Percentiles rank a stretch among this genome's conserved stretches.
These are phyloP conservation scores for Laupala kohalensis DNA, from an alignment of 1,140 invertebrate species.

Conservation along the genomic window DNA sequence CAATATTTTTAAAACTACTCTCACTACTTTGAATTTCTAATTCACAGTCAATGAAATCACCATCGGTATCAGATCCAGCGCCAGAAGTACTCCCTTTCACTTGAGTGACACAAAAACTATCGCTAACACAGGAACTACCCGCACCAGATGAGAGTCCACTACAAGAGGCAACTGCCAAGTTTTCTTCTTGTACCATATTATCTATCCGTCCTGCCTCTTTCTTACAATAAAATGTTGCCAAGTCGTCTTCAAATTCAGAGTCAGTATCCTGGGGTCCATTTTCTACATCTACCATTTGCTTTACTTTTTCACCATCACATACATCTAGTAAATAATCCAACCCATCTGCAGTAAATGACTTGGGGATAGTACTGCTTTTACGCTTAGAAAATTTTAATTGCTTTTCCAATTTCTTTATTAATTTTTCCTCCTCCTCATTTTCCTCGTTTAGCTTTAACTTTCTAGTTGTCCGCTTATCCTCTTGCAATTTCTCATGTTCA, in stretches of 20 bases:
- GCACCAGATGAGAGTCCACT: no score
- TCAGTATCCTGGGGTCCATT: neutral
- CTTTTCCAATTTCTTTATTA: neutral
- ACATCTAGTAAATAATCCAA: neutral
- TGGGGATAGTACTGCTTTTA: neutral
- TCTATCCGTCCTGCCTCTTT: no score
- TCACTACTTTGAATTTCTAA: neutral
- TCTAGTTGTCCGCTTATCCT: neutral
- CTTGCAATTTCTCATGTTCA: neutral
- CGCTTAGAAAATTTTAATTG: neutral
- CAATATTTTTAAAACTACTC: neutral
- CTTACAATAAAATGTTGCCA: no score
- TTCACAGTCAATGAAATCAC: neutral
- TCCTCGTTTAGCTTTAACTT: neutral
- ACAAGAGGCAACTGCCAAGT: no score
- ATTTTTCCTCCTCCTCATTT: neutral
- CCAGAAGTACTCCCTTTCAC: no score
- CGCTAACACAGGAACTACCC: no score
- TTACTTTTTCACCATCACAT: neutral
- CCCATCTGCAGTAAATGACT: neutral
- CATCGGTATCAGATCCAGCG: neutral
- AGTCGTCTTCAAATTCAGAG: neutral
- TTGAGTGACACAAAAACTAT: no score
- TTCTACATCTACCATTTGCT: neutral
- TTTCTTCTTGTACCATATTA: no score